Evolutionary conservation across 2,797 vertebrate species (phyloP), one percentile per base, ranked within the genome.

Genomic region (Siniperca obscura): DNA sequence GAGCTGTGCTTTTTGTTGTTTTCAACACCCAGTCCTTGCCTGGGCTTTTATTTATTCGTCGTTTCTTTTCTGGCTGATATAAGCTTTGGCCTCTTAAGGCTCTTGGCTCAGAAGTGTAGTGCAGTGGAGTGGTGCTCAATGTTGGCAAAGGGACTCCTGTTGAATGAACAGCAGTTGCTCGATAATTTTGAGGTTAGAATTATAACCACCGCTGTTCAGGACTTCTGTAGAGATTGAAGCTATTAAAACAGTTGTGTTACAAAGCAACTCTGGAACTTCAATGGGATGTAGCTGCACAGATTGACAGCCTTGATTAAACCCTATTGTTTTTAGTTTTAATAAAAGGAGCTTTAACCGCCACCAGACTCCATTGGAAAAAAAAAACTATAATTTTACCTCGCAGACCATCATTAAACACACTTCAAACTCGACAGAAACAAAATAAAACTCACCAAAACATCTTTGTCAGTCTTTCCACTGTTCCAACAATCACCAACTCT

Each of bases 51-150:
- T 89, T 80, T 89, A 80, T 86, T 78, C 82, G 50, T 42, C 30
- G 21, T 88, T 87, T 89, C 69, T 86, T 88, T 83, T 93, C 78
- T 68, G 60, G 74, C 65, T 76, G 77, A 87, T 82, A 22, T 79
- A 74, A 76, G 57, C 73, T 87, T 59, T n/a, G 61, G 79, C 75
- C 82, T 84, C 77, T 87, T 88, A 88, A 87, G 70, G 79, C 87
- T 81, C 90, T 93, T 80, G 61, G 76, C 85, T 72, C 81, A 86
- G 53, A 88, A 89, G 81, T 87, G 82, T 70, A 82, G 87, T 69
- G 74, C 76, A 69, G 70, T 91, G 76, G 80, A 93, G 91, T 92
- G 92, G 83, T 80, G 64, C 90, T 92, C 74, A 59, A 3, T 27
- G 13, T 62, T 78, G 86, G 76, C 76, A 70, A 79, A 86, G 78